Conservation (phyloP, 2,888 invertebrate species). For the Panzeria rudis region DNA sequence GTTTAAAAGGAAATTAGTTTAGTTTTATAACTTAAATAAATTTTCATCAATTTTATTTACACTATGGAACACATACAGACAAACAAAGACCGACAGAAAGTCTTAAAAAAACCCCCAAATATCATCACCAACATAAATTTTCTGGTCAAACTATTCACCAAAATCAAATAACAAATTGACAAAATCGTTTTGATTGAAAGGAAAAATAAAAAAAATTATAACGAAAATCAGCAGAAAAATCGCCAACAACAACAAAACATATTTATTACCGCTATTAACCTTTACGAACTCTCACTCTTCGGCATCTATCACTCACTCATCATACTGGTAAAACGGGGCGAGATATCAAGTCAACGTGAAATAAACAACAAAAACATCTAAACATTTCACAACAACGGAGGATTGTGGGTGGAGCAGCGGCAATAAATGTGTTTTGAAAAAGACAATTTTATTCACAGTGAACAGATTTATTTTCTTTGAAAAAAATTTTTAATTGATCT, state of each 20-base stretch:
- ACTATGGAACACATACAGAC: constrained; percentile 15
- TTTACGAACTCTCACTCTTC: constrained; percentile 72
- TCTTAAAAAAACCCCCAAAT: background rate
- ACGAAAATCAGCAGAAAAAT: constrained; percentile 51
- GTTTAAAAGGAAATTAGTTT: constrained; percentile 72
- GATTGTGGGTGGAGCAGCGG: constrained; percentile 43
- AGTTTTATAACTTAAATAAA: constrained; percentile 54
- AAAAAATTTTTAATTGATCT: too few relatives aligned
- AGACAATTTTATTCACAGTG: constrained; percentile 2
- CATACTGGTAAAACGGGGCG: constrained; percentile 64
- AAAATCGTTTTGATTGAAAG: constrained; percentile 63
- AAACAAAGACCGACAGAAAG: background rate
- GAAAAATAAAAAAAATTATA: constrained; percentile 52
- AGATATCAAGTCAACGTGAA: constrained; percentile 56
- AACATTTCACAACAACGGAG: constrained; percentile 11
- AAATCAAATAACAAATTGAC: constrained; percentile 66
- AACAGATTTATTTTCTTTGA: background rate
- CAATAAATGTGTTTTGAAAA: background rate
- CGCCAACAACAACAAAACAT: constrained; percentile 29
- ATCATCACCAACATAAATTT: constrained; percentile 48
- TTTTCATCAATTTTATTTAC: constrained; percentile 71
- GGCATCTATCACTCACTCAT: constrained; percentile 66
- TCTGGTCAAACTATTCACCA: constrained; percentile 43
- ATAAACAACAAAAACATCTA: constrained; percentile 22
- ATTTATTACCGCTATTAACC: constrained; percentile 73